Evolutionary conservation across 2,113 vertebrate genomes (phyloP), one percentile per base, ranked within the genome.

Genomic region (Thamnaconus septentrionalis): DNA sequence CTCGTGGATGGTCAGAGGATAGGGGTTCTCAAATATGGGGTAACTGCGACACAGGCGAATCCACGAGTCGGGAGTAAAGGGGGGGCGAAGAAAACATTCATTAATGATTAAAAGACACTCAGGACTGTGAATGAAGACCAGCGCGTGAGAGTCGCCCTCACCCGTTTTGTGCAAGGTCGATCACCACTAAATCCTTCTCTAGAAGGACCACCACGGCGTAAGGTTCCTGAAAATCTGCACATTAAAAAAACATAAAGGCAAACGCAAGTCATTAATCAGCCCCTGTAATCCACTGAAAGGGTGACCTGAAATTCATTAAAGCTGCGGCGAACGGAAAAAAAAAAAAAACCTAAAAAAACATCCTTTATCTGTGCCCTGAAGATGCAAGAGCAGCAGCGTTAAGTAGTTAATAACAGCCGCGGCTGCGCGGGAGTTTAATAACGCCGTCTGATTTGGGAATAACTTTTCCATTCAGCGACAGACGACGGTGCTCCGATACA

Each of bases 81-180:
- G 45, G 8, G 58, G 46, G 39, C 44, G 57, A 31, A 31, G 18
- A 31, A 31, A 31, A 31, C 18, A 31, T 31, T 31, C 18, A 31
- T 31, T 31, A 31, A 31, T 31, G 18, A 31, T 31, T 31, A 31
- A 31, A 31, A 31, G 18, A 31, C 18, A 31, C 18, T 31, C 18
- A 31, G 18, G 18, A 31, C 18, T 31, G 18, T 31, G 18, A 31
- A 31, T 31, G 63, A 61, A 18, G 53, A 50, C 9, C 48, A 9
- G 5, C n/a, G 41, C 43, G 71, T 57, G 8, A 55, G 56, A 48
- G 9, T 65, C 47, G 45, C 56, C 89, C 94, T 92, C 93, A 98
- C 97, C 97, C 96, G 85, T 97, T 98, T 93, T 99, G 97, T 93
- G 95, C 96, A 91, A 99, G 96, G 85, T 99, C 97, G 85, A 99